These are phyloP conservation scores for Tupiocoris notatus DNA, from an alignment of 2,888 invertebrate genomes.

Conservation along the genomic window DNA sequence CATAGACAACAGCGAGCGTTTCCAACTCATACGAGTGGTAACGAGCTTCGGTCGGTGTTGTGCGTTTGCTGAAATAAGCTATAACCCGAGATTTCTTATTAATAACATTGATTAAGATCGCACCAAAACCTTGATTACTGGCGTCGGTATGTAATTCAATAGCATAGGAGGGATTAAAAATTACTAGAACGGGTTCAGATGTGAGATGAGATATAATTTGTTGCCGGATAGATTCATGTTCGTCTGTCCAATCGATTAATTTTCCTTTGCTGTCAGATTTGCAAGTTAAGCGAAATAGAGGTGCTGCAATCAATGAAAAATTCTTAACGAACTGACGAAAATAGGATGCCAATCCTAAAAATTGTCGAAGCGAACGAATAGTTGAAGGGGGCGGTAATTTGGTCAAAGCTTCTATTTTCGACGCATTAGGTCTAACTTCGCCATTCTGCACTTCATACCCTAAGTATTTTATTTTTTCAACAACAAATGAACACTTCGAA, in stretches of 20 bases:
- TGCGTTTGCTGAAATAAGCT: constrained; percentile 25
- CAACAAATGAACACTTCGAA: constrained; percentile 40
- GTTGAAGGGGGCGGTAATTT: constrained; percentile 5
- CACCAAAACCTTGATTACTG: not conserved
- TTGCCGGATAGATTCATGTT: constrained; percentile 23
- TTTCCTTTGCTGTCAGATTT: not conserved
- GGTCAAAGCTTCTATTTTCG: constrained; percentile 2
- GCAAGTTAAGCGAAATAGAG: not conserved
- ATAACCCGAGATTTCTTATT: constrained; percentile 16
- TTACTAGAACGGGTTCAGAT: constrained; percentile 1
- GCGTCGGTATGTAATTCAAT: constrained; percentile 29
- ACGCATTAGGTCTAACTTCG: not conserved
- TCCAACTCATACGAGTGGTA: constrained; percentile 26
- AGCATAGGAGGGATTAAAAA: constrained; percentile 15
- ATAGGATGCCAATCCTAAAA: constrained; percentile 24
- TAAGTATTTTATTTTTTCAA: constrained; percentile 17
- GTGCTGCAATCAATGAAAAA: constrained; percentile 13
- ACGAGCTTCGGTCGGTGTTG: not conserved
- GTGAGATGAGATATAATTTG: constrained; percentile 17
- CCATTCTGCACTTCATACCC: constrained; percentile 23
- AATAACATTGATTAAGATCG: constrained; percentile 9
- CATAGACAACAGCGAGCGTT: constrained; percentile 25
- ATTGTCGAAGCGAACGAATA: not conserved
- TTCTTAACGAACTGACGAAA: constrained; percentile 8
- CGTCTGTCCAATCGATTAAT: not conserved